Evolutionary conservation across 2,113 vertebrate species (phyloP).

Genomic region (Thamnaconus septentrionalis): DNA sequence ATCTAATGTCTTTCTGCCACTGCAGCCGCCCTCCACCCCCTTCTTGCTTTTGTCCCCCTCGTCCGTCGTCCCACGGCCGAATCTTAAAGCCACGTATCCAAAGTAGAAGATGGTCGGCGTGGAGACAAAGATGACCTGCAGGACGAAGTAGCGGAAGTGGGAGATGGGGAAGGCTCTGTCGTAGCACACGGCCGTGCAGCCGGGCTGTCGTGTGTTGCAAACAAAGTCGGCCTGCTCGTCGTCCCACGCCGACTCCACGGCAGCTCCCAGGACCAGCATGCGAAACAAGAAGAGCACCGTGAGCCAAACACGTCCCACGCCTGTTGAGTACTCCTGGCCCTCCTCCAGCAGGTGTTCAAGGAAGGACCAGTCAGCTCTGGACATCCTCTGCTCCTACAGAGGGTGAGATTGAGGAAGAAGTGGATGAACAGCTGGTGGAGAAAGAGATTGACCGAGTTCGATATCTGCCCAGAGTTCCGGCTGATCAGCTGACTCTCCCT

Average conservation of each 20-base stretch:
- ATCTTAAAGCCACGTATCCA: conserved; percentile 86
- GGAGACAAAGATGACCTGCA: conserved; percentile 96
- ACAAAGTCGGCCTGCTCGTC: conserved; percentile 90
- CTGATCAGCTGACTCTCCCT: too few relatives aligned
- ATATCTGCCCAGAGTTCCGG: too few relatives aligned
- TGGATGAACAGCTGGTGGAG: too few relatives aligned
- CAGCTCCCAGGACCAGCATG: conserved; percentile 89
- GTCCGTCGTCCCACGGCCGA: conserved; percentile 66
- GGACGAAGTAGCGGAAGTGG: conserved; percentile 95
- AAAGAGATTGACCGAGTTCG: too few relatives aligned
- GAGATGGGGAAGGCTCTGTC: conserved; percentile 96
- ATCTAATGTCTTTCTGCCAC: conserved; percentile 49
- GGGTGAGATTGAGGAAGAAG: neutral
- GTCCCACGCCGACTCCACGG: conserved; percentile 92
- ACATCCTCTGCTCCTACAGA: conserved; percentile 73
- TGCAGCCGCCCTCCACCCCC: conserved; percentile 19
- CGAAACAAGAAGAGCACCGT: conserved; percentile 96
- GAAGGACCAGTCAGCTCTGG: conserved; percentile 96
- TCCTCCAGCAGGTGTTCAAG: conserved; percentile 93
- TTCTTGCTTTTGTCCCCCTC: conserved; percentile 60
- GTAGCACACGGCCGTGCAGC: conserved; percentile 90
- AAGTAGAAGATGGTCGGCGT: conserved; percentile 92
- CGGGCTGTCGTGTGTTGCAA: conserved; percentile 93
- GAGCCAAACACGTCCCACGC: conserved; percentile 91
- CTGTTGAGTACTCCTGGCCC: conserved; percentile 91